Evolutionary conservation across 2,113 vertebrate species (phyloP).

Genomic region (Murina feae): DNA sequence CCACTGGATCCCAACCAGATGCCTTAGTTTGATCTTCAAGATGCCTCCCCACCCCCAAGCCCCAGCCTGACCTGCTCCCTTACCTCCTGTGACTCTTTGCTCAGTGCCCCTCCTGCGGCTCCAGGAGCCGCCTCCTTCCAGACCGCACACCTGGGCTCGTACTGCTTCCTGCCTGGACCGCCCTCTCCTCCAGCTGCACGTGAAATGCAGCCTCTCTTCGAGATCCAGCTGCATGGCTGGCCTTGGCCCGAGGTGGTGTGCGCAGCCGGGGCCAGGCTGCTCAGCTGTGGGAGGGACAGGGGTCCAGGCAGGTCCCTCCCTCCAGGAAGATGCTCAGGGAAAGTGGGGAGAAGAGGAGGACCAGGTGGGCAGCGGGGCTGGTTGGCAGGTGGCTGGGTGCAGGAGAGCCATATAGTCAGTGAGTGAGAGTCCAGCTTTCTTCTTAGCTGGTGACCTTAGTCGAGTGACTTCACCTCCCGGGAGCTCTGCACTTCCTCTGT

Average conservation of each 20-base stretch:
- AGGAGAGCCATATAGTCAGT: not conserved
- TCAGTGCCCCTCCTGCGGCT: not conserved
- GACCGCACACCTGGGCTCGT: rapidly evolving
- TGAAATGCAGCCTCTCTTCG: not conserved
- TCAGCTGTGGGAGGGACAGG: not conserved
- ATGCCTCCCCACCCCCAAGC: not conserved
- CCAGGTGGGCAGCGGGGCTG: not conserved
- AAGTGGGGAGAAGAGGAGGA: not conserved
- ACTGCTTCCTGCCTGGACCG: not conserved
- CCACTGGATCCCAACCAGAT: not conserved
- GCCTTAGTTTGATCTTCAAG: not conserved
- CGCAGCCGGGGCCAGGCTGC: not conserved
- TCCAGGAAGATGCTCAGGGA: not conserved
- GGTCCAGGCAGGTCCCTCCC: not conserved
- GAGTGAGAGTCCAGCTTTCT: not conserved
- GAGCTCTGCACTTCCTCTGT: not conserved
- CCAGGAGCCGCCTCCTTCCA: not conserved
- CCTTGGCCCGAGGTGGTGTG: not conserved
- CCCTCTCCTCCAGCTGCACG: not conserved
- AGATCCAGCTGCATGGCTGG: not conserved
- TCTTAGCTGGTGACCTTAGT: not conserved
- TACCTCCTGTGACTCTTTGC: not conserved
- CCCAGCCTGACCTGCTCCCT: not conserved
- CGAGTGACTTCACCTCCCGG: not conserved
- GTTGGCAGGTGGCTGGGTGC: not conserved